A percentile compares a stretch with the other conserved stretches of the same genome.
Conservation (phyloP, 1,140 invertebrate species). For the Lutraria rhynchaena region DNA sequence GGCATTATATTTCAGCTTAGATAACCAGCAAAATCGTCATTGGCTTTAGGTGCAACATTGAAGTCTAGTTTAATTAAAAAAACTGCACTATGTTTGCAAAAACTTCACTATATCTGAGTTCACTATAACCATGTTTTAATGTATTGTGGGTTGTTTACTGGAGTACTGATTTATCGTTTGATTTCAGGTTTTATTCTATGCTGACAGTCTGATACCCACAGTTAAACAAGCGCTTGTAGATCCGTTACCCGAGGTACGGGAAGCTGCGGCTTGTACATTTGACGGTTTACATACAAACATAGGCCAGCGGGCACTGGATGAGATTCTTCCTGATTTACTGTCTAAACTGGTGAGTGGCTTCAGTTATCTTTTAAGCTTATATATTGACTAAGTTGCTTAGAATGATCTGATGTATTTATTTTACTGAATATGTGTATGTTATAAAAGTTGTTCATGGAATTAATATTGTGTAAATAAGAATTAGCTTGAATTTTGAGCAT, state of each 20-base stretch:
- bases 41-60: background rate
- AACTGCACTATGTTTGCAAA: background rate
- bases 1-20: too few species aligned
- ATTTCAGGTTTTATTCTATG: constrained; percentile 82
- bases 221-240: constrained; percentile 96
- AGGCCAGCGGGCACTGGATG: constrained; percentile 96
- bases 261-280: constrained; percentile 98
- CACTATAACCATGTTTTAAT: background rate
- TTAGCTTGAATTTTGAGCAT: too few species aligned
- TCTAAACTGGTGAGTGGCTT: constrained; percentile 87
- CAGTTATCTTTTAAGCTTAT: too few species aligned
- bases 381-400: too few species aligned
- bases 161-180: constrained; percentile 7
- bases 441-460: background rate
- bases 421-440: background rate
- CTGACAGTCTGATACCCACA: constrained; percentile 98
- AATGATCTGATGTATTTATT: too few species aligned
- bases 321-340: constrained; percentile 96
- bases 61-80: background rate
- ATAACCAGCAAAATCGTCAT: too few species aligned
- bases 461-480: too few species aligned
- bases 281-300: constrained; percentile 97
- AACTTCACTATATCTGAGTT: background rate
- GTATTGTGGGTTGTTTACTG: background rate
- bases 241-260: constrained; percentile 94